These are phyloP conservation scores for Gymnosoma rotundatum DNA, from an alignment of 2,888 invertebrate species.

Conservation along the genomic window DNA sequence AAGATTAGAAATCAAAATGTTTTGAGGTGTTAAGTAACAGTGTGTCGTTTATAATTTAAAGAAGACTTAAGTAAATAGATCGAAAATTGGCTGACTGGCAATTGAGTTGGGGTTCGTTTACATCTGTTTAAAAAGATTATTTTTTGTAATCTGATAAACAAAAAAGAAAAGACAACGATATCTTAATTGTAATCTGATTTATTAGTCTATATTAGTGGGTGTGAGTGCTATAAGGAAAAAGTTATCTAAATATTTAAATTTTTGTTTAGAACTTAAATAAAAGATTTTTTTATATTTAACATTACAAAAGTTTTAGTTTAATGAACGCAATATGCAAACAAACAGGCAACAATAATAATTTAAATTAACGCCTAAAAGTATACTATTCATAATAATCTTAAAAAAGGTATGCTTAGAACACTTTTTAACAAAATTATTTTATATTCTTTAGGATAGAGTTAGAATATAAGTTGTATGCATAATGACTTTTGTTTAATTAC, in stretches of 20 bases:
- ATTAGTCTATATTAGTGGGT: not conserved
- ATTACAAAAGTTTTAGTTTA: slow-evolving; percentile 3
- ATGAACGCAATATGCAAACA: not conserved
- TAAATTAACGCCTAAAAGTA: slow-evolving; percentile 74
- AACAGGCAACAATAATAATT: slow-evolving; percentile 75
- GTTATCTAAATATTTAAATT: not conserved
- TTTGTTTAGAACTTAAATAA: not conserved
- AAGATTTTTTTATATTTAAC: no score
- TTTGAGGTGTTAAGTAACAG: slow-evolving; percentile 23
- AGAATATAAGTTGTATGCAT: slow-evolving; percentile 79
- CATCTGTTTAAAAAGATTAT: slow-evolving; percentile 27
- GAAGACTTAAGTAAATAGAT: slow-evolving; percentile 15
- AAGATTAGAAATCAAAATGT: slow-evolving; percentile 40
- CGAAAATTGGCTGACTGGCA: slow-evolving; percentile 53
- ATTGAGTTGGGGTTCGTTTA: slow-evolving; percentile 22
- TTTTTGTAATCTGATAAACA: slow-evolving; percentile 33
- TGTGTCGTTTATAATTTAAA: slow-evolving; percentile 52
- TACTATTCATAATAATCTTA: slow-evolving; percentile 17
- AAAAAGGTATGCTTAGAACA: not conserved
- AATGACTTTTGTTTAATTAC: slow-evolving; percentile 83
- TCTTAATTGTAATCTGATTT: slow-evolving; percentile 43
- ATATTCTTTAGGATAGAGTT: slow-evolving; percentile 8
- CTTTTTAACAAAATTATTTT: slow-evolving; percentile 10
- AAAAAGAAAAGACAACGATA: slow-evolving; percentile 29
- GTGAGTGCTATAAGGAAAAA: not conserved